Evolutionary conservation across 2,888 invertebrate species (phyloP).

Genomic region (Hypomecis punctinalis): DNA sequence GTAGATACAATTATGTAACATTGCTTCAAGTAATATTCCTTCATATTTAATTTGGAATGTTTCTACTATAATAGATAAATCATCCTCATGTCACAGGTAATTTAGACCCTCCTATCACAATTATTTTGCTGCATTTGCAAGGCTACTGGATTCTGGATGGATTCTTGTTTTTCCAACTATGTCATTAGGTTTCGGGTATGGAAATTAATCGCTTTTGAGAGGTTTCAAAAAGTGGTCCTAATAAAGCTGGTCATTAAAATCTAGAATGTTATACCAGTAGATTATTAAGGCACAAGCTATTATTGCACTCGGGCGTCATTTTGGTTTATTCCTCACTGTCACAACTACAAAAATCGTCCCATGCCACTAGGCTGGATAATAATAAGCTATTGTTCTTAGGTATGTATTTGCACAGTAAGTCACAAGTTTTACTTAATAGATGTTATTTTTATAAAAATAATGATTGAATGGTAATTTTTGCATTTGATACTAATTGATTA

Average conservation of each 20-base stretch:
- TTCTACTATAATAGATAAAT: neutral
- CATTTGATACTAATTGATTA: neutral
- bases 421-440: neutral
- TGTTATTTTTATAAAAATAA: neutral
- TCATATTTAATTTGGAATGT: neutral
- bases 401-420: no score
- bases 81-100: constrained; percentile 11
- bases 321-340: neutral
- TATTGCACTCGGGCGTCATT: neutral
- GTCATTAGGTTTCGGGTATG: neutral
- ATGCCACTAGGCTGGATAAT: neutral
- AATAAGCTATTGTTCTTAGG: no score
- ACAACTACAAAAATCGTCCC: neutral
- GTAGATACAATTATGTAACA: no score
- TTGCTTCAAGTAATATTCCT: constrained; percentile 27
- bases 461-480: neutral
- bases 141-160: neutral
- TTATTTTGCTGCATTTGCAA: constrained; percentile 7
- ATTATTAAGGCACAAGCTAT: neutral
- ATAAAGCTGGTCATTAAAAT: no score
- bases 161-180: constrained; percentile 6
- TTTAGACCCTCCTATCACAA: neutral
- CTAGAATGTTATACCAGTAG: neutral
- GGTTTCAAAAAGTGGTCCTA: no score
- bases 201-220: neutral